Percentiles rank a stretch among this genome's conserved stretches.
Conservation (phyloP, 2,797 vertebrate species). For the Notamacropus eugenii region DNA sequence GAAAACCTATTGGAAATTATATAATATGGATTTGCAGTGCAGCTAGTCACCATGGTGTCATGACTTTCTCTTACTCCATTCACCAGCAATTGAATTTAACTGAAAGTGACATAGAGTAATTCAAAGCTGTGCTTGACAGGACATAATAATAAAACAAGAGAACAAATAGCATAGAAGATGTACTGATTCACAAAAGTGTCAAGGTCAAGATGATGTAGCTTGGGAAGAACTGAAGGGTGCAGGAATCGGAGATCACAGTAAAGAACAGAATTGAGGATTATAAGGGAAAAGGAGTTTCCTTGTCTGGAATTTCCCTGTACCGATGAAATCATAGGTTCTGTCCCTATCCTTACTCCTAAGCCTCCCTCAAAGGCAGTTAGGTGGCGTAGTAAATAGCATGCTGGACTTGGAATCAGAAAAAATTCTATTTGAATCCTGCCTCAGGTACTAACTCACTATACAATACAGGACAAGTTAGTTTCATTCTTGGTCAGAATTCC, state of each 20-base stretch:
- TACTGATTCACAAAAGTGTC: background rate
- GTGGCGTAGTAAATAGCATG: background rate
- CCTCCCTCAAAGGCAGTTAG: background rate
- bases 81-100: background rate
- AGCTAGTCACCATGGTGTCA: background rate
- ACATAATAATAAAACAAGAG: background rate
- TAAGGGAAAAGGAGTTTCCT: background rate
- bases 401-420: background rate
- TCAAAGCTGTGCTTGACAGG: background rate
- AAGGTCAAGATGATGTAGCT: background rate
- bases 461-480: background rate
- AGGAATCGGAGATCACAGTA: background rate
- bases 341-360: background rate
- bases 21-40: background rate
- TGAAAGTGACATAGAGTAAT: background rate
- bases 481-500: background rate
- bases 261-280: background rate
- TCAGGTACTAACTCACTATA: background rate
- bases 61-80: background rate
- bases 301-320: background rate
- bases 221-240: background rate
- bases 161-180: background rate
- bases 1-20: background rate
- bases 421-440: background rate
- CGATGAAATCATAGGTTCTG: background rate